Evolutionary conservation across 2,797 vertebrate species (phyloP).

Genomic region (Pelochelys cantorii): DNA sequence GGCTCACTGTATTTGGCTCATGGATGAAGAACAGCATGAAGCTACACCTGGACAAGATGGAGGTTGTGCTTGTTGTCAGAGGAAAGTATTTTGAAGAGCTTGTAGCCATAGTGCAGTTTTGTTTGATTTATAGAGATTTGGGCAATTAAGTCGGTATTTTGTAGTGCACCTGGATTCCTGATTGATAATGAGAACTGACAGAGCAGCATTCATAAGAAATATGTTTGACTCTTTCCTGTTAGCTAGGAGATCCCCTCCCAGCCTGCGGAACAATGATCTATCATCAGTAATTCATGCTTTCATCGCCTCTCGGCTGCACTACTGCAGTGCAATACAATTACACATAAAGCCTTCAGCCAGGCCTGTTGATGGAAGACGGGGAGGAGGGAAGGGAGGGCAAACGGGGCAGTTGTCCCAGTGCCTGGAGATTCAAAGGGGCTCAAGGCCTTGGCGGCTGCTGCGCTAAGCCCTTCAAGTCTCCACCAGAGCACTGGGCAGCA

Average conservation of each 20-base stretch:
- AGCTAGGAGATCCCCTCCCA: not conserved
- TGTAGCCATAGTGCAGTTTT: not conserved
- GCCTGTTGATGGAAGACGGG: too few relatives aligned
- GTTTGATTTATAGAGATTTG: not conserved
- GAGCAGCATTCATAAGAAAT: not conserved
- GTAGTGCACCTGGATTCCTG: conserved; percentile 49
- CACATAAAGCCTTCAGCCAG: not conserved
- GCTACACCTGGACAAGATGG: not conserved
- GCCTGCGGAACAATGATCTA: not conserved
- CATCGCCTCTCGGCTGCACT: too few relatives aligned
- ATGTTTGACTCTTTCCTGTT: not conserved
- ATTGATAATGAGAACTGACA: not conserved
- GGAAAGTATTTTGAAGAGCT: not conserved
- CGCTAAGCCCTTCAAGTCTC: too few relatives aligned
- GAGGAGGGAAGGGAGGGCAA: too few relatives aligned
- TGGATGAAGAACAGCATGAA: not conserved
- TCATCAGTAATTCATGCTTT: not conserved
- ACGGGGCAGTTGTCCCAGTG: too few relatives aligned
- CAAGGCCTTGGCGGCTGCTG: too few relatives aligned
- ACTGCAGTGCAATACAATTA: not conserved
- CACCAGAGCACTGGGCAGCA: too few relatives aligned
- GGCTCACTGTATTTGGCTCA: not conserved
- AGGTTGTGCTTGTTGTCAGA: not conserved
- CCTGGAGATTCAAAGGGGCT: too few relatives aligned
- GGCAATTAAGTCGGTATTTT: not conserved